phyloP scores from a whole-genome alignment of 2,797 vertebrate species.

The Pempheris klunzingeri region DNA sequence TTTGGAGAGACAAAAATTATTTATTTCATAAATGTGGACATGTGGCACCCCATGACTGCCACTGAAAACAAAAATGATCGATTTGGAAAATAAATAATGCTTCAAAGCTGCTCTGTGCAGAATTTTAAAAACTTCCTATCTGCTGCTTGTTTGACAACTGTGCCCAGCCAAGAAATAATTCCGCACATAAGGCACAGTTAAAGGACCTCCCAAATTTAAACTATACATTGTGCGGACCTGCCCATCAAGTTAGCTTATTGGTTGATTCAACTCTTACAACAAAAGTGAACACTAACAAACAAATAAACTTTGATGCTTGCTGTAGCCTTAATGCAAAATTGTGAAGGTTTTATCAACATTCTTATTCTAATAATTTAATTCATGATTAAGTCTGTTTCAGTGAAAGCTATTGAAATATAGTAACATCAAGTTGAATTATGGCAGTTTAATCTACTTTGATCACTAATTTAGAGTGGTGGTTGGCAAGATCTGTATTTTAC shows the following conservation, averaged over 20 bases:
- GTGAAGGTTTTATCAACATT: too few species aligned
- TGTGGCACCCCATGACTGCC: background rate
- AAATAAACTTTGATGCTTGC: too few species aligned
- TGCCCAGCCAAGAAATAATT: background rate
- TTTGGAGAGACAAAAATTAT: background rate
- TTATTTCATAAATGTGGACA: background rate
- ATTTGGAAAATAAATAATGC: background rate
- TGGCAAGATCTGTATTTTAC: background rate
- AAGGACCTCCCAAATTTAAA: too few species aligned
- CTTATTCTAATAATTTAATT: background rate
- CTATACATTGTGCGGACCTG: too few species aligned
- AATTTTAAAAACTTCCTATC: background rate
- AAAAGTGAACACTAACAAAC: too few species aligned
- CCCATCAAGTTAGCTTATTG: too few species aligned
- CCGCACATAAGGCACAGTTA: background rate
- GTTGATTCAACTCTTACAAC: too few species aligned
- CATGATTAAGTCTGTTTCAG: background rate
- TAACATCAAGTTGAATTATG: background rate
- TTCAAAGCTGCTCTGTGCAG: too few species aligned
- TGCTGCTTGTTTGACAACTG: background rate
- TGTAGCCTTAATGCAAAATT: too few species aligned
- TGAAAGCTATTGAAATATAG: background rate
- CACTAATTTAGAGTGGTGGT: background rate
- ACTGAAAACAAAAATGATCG: background rate
- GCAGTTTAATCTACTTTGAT: background rate